These are phyloP conservation scores for Montipora sp. DNA, from an alignment of 64 coral and sea anemone genomes.

Conservation along the genomic window DNA sequence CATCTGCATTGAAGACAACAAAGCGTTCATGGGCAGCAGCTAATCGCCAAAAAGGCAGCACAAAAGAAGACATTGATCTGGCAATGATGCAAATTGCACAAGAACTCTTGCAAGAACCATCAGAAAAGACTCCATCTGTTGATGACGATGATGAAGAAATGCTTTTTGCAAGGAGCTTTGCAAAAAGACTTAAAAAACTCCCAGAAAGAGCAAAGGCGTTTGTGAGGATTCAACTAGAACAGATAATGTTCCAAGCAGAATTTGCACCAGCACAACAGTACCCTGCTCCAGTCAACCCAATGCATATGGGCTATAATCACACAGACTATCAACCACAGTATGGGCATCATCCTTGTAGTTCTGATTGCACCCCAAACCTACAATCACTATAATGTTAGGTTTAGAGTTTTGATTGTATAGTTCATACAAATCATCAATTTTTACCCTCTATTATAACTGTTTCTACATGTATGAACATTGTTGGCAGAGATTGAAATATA, in stretches of 20 bases:
- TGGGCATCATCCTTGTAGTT: slow-evolving; percentile 50
- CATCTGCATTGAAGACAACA: slow-evolving; percentile 39
- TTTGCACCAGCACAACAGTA: slow-evolving; percentile 61
- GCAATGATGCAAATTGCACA: slow-evolving; percentile 54
- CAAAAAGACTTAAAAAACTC: neutral
- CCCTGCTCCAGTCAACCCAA: neutral
- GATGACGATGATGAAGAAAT: too few species aligned
- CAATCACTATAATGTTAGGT: slow-evolving; percentile 1
- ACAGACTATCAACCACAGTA: slow-evolving; percentile 47
- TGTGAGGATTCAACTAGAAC: too few species aligned
- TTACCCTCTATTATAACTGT: slow-evolving; percentile 37
- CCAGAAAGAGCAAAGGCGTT: too few species aligned
- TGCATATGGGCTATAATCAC: neutral
- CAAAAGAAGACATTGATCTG: slow-evolving; percentile 35
- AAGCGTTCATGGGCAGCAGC: slow-evolving; percentile 49
- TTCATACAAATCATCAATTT: slow-evolving; percentile 30
- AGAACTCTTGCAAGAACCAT: slow-evolving; percentile 41
- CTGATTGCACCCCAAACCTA: slow-evolving; percentile 22
- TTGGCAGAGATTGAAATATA: too few species aligned
- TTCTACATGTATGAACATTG: slow-evolving; percentile 52
- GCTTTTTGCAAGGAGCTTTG: too few species aligned
- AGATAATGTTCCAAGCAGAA: slow-evolving; percentile 54
- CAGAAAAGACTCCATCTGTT: neutral
- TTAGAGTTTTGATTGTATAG: slow-evolving; percentile 33
- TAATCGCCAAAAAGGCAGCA: slow-evolving; percentile 37